phyloP scores from a whole-genome alignment of 2,888 invertebrate species.

The Eumerus sabulonum region DNA sequence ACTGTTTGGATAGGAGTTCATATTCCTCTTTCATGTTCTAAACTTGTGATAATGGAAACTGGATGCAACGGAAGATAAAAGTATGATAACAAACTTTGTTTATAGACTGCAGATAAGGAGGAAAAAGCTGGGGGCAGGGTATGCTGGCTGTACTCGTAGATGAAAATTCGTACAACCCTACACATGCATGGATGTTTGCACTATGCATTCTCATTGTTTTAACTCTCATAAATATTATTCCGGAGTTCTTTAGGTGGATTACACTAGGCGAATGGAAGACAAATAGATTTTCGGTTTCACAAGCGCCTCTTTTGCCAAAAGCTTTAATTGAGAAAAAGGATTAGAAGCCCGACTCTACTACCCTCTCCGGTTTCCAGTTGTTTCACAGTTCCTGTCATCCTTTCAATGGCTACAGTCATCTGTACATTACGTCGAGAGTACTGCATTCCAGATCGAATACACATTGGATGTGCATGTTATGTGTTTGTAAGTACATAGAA shows the following conservation, averaged over 20 bases:
- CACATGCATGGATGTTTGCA: slow-evolving; percentile 17
- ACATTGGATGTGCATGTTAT: no score
- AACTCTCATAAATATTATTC: slow-evolving; percentile 56
- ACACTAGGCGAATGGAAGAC: slow-evolving; percentile 42
- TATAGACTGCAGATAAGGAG: slow-evolving; percentile 58
- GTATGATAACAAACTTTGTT: slow-evolving; percentile 68
- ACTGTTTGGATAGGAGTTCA: slow-evolving; percentile 48
- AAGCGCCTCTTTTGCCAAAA: slow-evolving; percentile 4
- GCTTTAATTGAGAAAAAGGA: slow-evolving; percentile 47
- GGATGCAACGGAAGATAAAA: slow-evolving; percentile 65
- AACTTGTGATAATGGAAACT: slow-evolving; percentile 65
- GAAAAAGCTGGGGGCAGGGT: no score
- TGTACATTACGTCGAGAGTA: no score
- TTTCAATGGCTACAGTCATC: no score
- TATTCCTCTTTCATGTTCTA: slow-evolving; percentile 45
- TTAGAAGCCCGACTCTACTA: slow-evolving; percentile 17
- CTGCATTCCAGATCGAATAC: no score
- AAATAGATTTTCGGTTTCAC: slow-evolving; percentile 49
- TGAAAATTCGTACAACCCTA: slow-evolving; percentile 44
- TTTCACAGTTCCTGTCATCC: no score
- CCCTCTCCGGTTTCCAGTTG: no score
- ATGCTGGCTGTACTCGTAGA: slow-evolving; percentile 23
- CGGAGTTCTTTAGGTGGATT: slow-evolving; percentile 53
- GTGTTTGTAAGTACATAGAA: no score
- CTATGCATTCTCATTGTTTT: slow-evolving; percentile 43